Evolutionary conservation across 2,888 invertebrate genomes (phyloP), one percentile per base, ranked within the genome.

Genomic region (Pandemis heparana): DNA sequence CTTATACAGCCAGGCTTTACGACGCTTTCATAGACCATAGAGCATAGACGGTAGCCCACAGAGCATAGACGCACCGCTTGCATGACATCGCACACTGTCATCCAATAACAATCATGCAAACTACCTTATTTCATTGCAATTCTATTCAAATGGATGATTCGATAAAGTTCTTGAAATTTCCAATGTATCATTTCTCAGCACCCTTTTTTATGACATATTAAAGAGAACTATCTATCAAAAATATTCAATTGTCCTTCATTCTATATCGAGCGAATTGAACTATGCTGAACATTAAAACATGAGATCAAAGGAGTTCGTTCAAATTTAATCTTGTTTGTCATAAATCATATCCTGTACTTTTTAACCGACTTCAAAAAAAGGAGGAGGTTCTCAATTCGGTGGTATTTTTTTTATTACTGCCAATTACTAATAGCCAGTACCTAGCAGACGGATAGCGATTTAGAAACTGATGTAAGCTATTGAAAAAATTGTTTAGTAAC

Each of bases 1-100:
- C 89, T 89, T 87, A 79, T 79, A 83, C 80, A 81, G 82, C 82
- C 81, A 83, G 69, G 63, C 84, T 85, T 81, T 76, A 78, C 79
- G 75, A 66, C 73, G 79, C 79, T 79, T 79, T 60, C 71, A 75
- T 78, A 78, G 71, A 72, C 68, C 56, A 68, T 46, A 63, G 46
- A 32, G 23, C 71, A 75, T 78, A 78, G 71, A 72, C 68, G 46
- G 63, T 32, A 64, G 32, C 68, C 59, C 71, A 64, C 61, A 67
- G 39, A 76, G 69, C 75, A 46, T 79, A 80, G 78, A 68, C 74
- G 78, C 77, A 75, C 77, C 79, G 85, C 85, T 84, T 84, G 85
- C 86, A 85, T 83, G 82, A 75, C 63, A 68, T 80, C 82, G 82
- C 74, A 75, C 75, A 51, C 65, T 72, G 75, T 77, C 81, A 81